Base-by-base conservation (phyloP, 2,888 invertebrate species). In the Eupithecia inturbata region DNA sequence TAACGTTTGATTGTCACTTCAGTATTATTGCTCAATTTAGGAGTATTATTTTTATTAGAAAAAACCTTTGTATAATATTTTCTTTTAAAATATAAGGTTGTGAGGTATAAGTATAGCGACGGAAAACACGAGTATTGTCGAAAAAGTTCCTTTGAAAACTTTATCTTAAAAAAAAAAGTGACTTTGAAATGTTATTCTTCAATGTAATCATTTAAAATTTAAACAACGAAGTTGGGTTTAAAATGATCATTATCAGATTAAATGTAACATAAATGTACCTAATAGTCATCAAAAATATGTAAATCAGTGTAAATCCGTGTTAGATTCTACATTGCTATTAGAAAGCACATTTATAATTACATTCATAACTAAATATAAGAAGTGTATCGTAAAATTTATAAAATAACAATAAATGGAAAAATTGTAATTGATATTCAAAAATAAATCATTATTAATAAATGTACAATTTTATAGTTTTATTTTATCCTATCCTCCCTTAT, bases 1-100 rank as follows among this genome's bases (percentile, higher is more conserved):
- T 93, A 92, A 92, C 90, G 88, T 93, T 92, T 92, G 80, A 91
- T 83, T 83, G 92, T 93, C 92, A 92, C 92, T 88, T 90, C 79
- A 78, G 81, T 79, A 86, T 88, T 81, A 81, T 91, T 93, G 93
- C 93, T 94, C 93, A 94, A 94, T 88, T 89, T 90, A 92, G 89
- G 87, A 85, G 81, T 83, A 81, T 87, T 87, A 70, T 83, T 89
- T n/a, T 87, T 88, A 82, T 84, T 86, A 85, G 83, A 84, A 81
- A 78, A 82, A 79, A 73, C 79, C 74, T 80, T 80, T 80, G 82
- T 86, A 84, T 83, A 79, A 81, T 74, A 71, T 70, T 81, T 87
- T 84, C 78, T 84, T 86, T 87, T 80, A 73, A 82, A 69, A 80
- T 84, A 81, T 86, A 84, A 82, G 82, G 94, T 94, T 94, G 94